Evolutionary conservation across 35 echinoderm and acorn worm genomes (phyloP), one percentile per base, ranked within the genome.

Genomic region (Heliocidaris tuberculata): DNA sequence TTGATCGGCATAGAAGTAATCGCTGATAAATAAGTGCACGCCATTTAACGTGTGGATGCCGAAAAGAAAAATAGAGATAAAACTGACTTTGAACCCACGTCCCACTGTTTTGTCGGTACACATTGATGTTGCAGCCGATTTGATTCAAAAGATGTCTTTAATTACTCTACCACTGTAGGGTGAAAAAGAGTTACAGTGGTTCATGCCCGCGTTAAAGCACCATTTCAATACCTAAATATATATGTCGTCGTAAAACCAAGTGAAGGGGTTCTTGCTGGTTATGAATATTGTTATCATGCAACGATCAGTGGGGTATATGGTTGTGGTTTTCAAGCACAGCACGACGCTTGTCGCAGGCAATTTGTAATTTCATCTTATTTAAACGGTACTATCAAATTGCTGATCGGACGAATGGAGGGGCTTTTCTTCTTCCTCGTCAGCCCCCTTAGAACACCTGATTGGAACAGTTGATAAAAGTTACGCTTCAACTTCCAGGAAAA

Each of bases 361-460:
- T 93, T 93, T 93, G 91, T 93, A 93, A 93, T 59, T 59, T 93
- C 91, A 31, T 93, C 91, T 93, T 59, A 59, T 93, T 93, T 48
- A 93, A 93, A 52, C 48, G 47, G 91, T 30, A 31, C 31, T 32
- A 93, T 93, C 91, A 59, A 93, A 93, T 93, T 93, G 50, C 91
- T 59, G 48, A 93, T 93, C 91, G 29, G 48, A 50, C 48, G 91
- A 59, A 93, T 48, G 91, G 48, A 32, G 50, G 48, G 50, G 29
- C 91, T 93, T 93, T 49, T 59, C 48, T 52, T 93, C 27, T 93
- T 59, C 32, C 91, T 31, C 91, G 31, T 50, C 91, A 93, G 50
- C 29, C 50, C 31, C 91, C 50, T 30, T 31, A 59, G 50, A 49
- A 93, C 91, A 93, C 91, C 91, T 93, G 91, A 93, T 93, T 93